Evolutionary conservation across 2,113 vertebrate genomes (phyloP), one percentile per base, ranked within the genome.

Genomic region (Alexandromys fortis): DNA sequence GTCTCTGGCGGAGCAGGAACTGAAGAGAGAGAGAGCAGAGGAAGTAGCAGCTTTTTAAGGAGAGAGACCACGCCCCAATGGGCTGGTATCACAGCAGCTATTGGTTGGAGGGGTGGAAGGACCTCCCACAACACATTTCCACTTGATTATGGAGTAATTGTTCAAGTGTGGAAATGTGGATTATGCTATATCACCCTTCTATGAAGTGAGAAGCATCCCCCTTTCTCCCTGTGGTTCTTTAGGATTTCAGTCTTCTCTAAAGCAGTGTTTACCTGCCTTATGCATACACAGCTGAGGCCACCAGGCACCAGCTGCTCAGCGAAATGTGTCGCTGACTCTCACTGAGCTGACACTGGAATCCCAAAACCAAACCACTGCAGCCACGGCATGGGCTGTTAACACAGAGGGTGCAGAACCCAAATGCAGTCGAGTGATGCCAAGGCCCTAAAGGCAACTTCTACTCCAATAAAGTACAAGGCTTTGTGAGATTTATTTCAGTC

Each of bases 131-230:
- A 42, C 42, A 42, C 42, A 42, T 42, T 42, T 42, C 42, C 85
- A 78, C 88, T 94, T 96, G 93, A 96, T 90, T 94, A 93, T 33
- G 88, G 87, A 93, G 89, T 28, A 87, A 81, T 90, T 94, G 94
- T 90, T 95, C 26, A 24, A 95, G 95, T 47, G 42, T 49, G 28
- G 63, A 91, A 91, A 78, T 76, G 52, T 6, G 95, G 92, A 94
- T 96, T 94, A 89, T 94, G 75, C 61, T 93, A 78, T 79, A 77
- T 16, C 92, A n/a, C 35, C 63, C 33, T 92, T 81, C 70, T 13
- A 85, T 79, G 19, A 95, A 97, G 96, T 94, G 38, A 67, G 94
- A 97, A 96, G 76, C 95, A 93, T 91, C 68, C 92, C 28, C 93
- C 93, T 95, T 90, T 63, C 24, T 94, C 73, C 91, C 76, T 92